These are phyloP conservation scores for Chionis minor DNA, from an alignment of 2,113 vertebrate genomes.

Conservation along the genomic window DNA sequence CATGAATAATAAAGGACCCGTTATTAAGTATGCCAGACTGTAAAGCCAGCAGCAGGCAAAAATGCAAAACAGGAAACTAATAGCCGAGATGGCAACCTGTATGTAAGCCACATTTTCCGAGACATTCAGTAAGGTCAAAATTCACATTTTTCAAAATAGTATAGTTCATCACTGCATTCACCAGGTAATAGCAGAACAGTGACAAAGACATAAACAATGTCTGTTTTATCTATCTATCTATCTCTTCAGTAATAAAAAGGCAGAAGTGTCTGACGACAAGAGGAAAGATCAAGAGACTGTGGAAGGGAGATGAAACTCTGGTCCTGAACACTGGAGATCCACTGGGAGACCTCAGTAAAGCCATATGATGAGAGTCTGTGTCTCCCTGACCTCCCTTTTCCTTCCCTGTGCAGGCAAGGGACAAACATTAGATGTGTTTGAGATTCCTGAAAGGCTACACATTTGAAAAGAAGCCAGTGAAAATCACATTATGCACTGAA, in stretches of 20 bases:
- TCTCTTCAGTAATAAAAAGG: neutral
- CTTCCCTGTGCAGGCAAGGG: neutral
- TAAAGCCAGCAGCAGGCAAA: neutral
- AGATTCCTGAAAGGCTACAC: neutral
- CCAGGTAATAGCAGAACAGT: neutral
- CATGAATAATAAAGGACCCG: conserved; percentile 13
- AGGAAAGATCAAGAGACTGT: neutral
- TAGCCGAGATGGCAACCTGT: neutral
- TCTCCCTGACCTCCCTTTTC: neutral
- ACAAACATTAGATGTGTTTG: neutral
- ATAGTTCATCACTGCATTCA: neutral
- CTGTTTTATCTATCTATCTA: neutral
- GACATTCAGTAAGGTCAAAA: neutral
- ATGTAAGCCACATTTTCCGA: neutral
- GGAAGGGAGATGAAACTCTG: neutral
- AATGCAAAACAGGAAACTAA: conserved; percentile 22
- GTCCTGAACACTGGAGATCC: neutral
- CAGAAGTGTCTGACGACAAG: neutral
- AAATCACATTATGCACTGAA: neutral
- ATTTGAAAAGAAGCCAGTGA: neutral
- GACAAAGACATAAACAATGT: neutral
- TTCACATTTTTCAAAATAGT: neutral
- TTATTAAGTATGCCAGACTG: conserved; percentile 24
- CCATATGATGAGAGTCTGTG: too few species aligned
- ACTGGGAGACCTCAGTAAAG: neutral